Conservation (phyloP, 1,140 invertebrate species). For the Brachionus rotundiformis region DNA sequence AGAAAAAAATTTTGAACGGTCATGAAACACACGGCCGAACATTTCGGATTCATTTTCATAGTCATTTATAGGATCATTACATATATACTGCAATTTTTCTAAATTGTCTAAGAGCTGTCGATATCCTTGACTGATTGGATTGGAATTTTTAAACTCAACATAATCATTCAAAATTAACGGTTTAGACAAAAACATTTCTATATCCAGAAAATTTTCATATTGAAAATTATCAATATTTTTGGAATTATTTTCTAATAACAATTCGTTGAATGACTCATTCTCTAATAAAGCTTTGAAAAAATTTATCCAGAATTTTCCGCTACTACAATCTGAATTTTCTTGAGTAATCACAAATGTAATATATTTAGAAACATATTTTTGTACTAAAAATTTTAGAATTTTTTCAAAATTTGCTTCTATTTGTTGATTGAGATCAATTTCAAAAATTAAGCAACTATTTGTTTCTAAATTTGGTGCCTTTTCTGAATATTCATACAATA, state of each 20-base stretch:
- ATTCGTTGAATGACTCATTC: background rate
- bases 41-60: slow-evolving; percentile 11
- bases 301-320: background rate
- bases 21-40: background rate
- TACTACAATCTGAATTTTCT: background rate
- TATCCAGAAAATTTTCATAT: slow-evolving; percentile 17
- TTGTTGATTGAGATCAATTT: slow-evolving; percentile 2
- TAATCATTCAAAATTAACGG: background rate
- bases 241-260: background rate
- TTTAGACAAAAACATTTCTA: slow-evolving; percentile 12
- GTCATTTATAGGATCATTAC: slow-evolving; percentile 38
- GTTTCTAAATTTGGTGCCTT: background rate
- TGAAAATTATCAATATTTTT: slow-evolving; percentile 13
- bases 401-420: slow-evolving; percentile 19
- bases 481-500: slow-evolving; percentile 1
- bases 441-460: background rate
- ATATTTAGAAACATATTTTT: slow-evolving; percentile 9
- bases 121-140: slow-evolving; percentile 40
- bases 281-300: background rate
- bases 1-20: slow-evolving; percentile 14
- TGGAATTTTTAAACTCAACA: background rate
- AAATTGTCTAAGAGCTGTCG: background rate
- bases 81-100: background rate
- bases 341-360: background rate
- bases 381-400: background rate